phyloP scores from a whole-genome alignment of 1,140 invertebrate species.

The Pollicipes pollicipes region DNA sequence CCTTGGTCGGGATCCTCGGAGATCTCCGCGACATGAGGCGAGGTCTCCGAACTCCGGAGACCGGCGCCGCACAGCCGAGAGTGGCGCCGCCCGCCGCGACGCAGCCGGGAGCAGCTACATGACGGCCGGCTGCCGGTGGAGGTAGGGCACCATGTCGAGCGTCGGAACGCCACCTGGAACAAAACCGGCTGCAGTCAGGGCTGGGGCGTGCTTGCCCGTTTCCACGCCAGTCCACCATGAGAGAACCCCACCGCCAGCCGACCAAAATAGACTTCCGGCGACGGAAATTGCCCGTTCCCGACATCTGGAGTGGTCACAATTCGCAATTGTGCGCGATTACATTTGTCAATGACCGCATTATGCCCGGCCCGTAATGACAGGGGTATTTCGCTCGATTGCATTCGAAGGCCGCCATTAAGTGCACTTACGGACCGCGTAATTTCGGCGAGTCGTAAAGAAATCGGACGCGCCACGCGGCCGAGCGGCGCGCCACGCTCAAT shows the following conservation, averaged over 20 bases:
- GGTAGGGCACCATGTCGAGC: background rate
- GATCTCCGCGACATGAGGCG: too few species aligned
- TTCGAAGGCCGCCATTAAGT: background rate
- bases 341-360: background rate
- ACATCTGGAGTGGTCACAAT: background rate
- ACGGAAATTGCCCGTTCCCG: background rate
- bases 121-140: background rate
- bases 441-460: background rate
- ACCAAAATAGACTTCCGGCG: background rate
- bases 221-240: too few species aligned
- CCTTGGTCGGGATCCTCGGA: too few species aligned
- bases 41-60: too few species aligned
- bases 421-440: background rate
- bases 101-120: background rate
- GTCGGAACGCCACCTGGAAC: background rate
- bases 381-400: background rate
- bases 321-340: slow-evolving; percentile 1
- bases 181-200: too few species aligned
- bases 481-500: background rate
- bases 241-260: background rate
- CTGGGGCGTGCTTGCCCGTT: too few species aligned
- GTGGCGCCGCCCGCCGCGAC: too few species aligned
- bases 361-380: background rate
- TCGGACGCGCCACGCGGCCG: background rate
- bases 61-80: background rate